Evolutionary conservation across 92 coral and sea anemone genomes (phyloP).

Genomic region (Meandrina meandrites): DNA sequence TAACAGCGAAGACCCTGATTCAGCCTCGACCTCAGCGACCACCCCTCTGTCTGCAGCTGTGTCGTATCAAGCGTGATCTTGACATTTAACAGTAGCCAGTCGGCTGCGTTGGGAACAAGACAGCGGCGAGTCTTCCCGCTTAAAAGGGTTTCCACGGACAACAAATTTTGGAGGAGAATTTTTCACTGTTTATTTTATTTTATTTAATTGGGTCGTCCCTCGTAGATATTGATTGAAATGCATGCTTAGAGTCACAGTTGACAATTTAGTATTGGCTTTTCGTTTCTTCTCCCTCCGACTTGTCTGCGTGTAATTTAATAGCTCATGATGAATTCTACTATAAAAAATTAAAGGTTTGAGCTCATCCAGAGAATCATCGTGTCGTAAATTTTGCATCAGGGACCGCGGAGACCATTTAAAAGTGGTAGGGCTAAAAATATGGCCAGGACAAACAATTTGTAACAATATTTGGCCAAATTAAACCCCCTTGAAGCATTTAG

Average conservation of each 20-base stretch:
- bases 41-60: slow-evolving; percentile 56
- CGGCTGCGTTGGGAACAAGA: neutral
- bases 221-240: neutral
- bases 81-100: neutral
- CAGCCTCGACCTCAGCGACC: slow-evolving; percentile 49
- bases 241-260: neutral
- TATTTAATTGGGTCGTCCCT: neutral
- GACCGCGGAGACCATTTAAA: too few species aligned
- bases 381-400: neutral
- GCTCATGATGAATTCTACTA: neutral
- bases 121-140: neutral
- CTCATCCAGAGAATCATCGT: neutral
- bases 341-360: neutral
- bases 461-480: too few species aligned
- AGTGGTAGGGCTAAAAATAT: too few species aligned
- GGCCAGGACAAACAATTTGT: too few species aligned
- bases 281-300: neutral
- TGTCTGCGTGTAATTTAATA: neutral
- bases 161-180: neutral
- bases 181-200: neutral
- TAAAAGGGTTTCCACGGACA: neutral
- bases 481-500: too few species aligned
- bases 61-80: slow-evolving; percentile 33
- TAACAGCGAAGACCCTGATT: slow-evolving; percentile 49
- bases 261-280: neutral